Evolutionary conservation across 2,888 invertebrate species (phyloP).

Genomic region (Aleiodes leptofemur): DNA sequence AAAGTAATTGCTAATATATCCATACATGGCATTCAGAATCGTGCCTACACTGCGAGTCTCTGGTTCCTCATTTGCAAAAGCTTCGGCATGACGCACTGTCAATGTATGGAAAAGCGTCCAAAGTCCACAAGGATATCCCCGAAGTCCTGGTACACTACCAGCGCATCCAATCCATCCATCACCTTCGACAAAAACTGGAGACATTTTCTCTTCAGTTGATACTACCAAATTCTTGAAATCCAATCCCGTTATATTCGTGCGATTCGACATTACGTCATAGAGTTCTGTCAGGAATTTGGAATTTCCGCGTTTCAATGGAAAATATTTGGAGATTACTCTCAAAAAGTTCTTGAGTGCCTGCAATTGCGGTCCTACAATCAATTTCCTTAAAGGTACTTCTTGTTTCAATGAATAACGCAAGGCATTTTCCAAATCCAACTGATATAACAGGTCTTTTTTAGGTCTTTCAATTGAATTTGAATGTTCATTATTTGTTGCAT

Average conservation of each 20-base stretch:
- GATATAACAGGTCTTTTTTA: conserved; percentile 82
- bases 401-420: conserved; percentile 88
- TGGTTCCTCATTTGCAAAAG: conserved; percentile 59
- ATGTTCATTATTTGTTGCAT: too few species aligned
- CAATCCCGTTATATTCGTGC: conserved; percentile 78
- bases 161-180: conserved; percentile 87
- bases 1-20: conserved; percentile 94
- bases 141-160: conserved; percentile 84
- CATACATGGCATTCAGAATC: conserved; percentile 89
- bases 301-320: too few species aligned
- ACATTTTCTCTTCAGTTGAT: conserved; percentile 77
- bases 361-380: conserved; percentile 84
- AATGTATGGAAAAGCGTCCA: conserved; percentile 97
- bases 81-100: conserved; percentile 81
- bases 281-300: conserved; percentile 62
- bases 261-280: conserved; percentile 76
- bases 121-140: conserved; percentile 95
- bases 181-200: conserved; percentile 77
- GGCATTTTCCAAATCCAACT: conserved; percentile 92
- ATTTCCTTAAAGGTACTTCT: conserved; percentile 86
- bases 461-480: conserved; percentile 63
- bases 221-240: conserved; percentile 79
- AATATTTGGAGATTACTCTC: conserved; percentile 79
- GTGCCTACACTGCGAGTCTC: conserved; percentile 78
- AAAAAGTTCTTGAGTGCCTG: conserved; percentile 86